phyloP scores from a whole-genome alignment of 1,140 invertebrate genomes.

The Diachasma alloeum region DNA sequence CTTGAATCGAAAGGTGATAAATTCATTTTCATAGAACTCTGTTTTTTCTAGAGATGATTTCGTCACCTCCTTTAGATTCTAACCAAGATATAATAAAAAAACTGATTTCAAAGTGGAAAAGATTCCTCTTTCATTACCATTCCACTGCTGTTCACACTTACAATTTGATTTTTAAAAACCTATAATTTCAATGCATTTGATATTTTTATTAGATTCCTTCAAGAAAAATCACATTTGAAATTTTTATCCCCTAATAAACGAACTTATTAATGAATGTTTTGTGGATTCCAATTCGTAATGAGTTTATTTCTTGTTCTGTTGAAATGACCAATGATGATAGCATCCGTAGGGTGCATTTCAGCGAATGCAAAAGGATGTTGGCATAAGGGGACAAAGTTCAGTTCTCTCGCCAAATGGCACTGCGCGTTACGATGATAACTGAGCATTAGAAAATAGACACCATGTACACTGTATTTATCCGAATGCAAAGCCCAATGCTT shows the following conservation, averaged over 20 bases:
- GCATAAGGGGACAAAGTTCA: not conserved
- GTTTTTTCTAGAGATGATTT: no score
- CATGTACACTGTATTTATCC: constrained; percentile 21
- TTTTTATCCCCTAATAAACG: not conserved
- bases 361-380: not conserved
- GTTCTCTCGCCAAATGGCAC: not conserved
- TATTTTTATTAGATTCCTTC: no score
- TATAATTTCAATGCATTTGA: no score
- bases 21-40: no score
- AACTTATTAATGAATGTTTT: not conserved
- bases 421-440: not conserved
- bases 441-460: constrained; percentile 20
- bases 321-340: not conserved
- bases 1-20: not conserved
- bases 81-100: not conserved
- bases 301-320: not conserved
- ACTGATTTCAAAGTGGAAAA: not conserved
- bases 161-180: not conserved
- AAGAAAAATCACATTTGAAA: not conserved
- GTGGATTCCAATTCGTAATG: not conserved
- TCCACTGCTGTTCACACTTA: not conserved
- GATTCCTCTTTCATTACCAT: not conserved
- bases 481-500: constrained; percentile 1
- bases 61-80: no score
- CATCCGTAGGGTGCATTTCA: not conserved